Percentiles rank a stretch among this genome's conserved stretches.
phyloP scores from a whole-genome alignment of 2,113 vertebrate species.

The Forbesichthys agassizii region DNA sequence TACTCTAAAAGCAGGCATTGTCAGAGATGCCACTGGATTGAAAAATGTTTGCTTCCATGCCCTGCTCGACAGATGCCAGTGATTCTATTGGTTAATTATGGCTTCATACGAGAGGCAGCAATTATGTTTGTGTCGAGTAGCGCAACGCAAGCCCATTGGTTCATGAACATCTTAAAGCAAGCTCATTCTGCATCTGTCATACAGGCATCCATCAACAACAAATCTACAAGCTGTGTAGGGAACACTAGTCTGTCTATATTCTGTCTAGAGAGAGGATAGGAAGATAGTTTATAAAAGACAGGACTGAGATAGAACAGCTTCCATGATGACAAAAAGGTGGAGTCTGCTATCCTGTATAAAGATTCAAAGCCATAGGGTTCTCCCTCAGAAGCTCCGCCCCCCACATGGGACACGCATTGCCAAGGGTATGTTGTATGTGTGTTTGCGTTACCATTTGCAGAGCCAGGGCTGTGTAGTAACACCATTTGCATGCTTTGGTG shows the following conservation, averaged over 20 bases:
- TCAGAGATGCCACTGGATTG: constrained; percentile 29
- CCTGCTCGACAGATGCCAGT: constrained; percentile 56
- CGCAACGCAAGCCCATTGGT: constrained; percentile 58
- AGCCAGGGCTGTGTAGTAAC: no score
- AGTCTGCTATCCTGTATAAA: no score
- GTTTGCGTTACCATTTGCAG: no score
- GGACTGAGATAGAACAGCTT: constrained; percentile 5
- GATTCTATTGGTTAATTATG: constrained; percentile 69
- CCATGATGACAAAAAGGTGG: constrained; percentile 9
- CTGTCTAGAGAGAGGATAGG: no score
- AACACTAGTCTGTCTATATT: constrained; percentile 31
- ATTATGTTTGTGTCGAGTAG: constrained; percentile 63
- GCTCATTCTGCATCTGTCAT: constrained; percentile 37
- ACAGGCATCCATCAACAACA: constrained; percentile 53
- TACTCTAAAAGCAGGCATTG: constrained; percentile 13
- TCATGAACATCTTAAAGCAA: constrained; percentile 44
- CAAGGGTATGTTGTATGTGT: no score
- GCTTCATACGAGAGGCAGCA: constrained; percentile 66
- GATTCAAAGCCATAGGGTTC: no score
- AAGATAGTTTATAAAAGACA: neutral
- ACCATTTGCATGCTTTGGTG: neutral
- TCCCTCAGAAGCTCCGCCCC: no score
- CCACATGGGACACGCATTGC: no score
- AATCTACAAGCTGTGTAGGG: constrained; percentile 40
- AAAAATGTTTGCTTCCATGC: constrained; percentile 42